phyloP scores from a whole-genome alignment of 1,140 invertebrate genomes.

The Trypoxylus dichotomus region DNA sequence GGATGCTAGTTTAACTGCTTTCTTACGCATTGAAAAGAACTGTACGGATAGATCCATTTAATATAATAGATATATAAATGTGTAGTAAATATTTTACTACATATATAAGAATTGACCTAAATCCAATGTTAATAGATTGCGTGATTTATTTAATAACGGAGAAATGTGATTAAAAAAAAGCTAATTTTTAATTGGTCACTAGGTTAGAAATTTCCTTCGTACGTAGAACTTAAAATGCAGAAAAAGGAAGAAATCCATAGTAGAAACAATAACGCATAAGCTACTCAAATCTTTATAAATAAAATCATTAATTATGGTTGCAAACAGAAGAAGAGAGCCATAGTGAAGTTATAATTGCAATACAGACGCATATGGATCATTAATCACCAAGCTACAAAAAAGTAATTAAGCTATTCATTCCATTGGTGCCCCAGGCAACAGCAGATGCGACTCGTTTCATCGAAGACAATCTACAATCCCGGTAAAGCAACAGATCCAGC shows the following conservation, averaged over 20 bases:
- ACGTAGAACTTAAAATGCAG: too few species aligned
- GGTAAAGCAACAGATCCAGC: conserved; percentile 10
- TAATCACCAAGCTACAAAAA: conserved; percentile 44
- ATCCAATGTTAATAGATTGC: too few species aligned
- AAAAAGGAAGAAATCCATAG: background rate
- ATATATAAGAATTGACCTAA: too few species aligned
- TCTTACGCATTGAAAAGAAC: too few species aligned
- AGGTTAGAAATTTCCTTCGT: too few species aligned
- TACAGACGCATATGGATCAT: conserved; percentile 43
- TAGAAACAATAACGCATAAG: background rate
- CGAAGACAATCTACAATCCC: conserved; percentile 27
- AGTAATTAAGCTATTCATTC: conserved; percentile 47
- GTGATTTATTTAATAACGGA: too few species aligned
- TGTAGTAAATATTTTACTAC: too few species aligned
- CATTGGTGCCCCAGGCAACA: conserved; percentile 35
- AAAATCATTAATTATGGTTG: conserved; percentile 39
- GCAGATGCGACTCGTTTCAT: conserved; percentile 26
- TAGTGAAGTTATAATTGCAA: conserved; percentile 41
- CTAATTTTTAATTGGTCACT: too few species aligned
- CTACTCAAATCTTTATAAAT: conserved; percentile 9
- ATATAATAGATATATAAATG: too few species aligned
- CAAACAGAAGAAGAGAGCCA: conserved; percentile 34
- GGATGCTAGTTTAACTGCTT: too few species aligned
- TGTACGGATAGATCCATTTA: too few species aligned
- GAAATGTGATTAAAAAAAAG: too few species aligned